Evolutionary conservation across 2,888 invertebrate species (phyloP), one percentile per base, ranked within the genome.

Genomic region (Druceiella hillmani): DNA sequence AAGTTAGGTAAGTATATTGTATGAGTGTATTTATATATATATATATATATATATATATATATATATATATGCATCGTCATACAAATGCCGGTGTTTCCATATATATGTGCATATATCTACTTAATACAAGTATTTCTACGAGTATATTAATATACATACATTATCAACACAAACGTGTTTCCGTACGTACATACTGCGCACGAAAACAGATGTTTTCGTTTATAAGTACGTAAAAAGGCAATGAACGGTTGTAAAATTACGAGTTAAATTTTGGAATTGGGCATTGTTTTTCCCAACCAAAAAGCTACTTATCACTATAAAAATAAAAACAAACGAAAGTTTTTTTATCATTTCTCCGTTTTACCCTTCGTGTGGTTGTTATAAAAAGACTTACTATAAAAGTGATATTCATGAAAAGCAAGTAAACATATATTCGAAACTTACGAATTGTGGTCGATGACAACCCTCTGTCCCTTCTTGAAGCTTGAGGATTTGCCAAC

Each of bases 381-480:
- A 20, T n/a, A n/a, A n/a, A n/a, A n/a, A n/a, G n/a, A n/a, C n/a
- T n/a, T n/a, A n/a, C n/a, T n/a, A n/a, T n/a, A n/a, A n/a, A n/a
- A n/a, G n/a, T n/a, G n/a, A n/a, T n/a, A n/a, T n/a, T n/a, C n/a
- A n/a, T n/a, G n/a, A n/a, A n/a, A n/a, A n/a, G n/a, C n/a, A 2
- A 2, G 11, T 24, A 20, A 13, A 4, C 22, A 20, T 20, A 7
- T 20, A 7, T 22, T 4, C 9, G 13, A 17, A 12, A 49, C 49
- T 53, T 55, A 71, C 74, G 56, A 65, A 50, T 78, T 76, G 1
- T 78, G 78, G 53, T 79, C 77, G 0, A 77, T 66, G 2, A 66
- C 66, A 2, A 79, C 76, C 33, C 55, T 59, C 48, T 79, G 74
- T 1, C 77, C 78, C 13, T 63, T 52, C 51, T 73, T 66, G 25